Evolutionary conservation across 2,113 vertebrate species (phyloP).

Genomic region (Bos javanicus): DNA sequence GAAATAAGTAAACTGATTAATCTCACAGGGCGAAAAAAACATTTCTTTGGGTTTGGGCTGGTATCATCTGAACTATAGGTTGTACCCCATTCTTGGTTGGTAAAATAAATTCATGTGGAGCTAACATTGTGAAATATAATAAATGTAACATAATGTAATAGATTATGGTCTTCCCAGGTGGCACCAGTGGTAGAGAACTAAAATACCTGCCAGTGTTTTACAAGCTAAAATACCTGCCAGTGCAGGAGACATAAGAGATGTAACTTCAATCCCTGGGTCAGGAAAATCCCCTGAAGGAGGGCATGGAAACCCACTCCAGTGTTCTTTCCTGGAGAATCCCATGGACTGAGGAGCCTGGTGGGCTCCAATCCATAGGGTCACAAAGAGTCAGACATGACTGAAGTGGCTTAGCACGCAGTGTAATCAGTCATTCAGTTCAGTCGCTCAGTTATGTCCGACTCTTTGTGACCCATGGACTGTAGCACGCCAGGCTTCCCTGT

Average conservation of each 20-base stretch:
- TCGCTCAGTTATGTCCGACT: fast-evolving
- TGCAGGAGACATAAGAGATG: not conserved
- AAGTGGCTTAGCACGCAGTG: not conserved
- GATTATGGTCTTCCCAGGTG: not conserved
- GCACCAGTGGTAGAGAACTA: not conserved
- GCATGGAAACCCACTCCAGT: not conserved
- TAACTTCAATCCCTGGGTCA: fast-evolving
- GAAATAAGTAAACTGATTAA: not conserved
- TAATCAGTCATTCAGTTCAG: not conserved
- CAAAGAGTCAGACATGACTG: not conserved
- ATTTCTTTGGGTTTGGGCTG: not conserved
- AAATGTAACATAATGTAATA: not conserved
- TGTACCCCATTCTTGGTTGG: not conserved
- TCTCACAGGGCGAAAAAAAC: not conserved
- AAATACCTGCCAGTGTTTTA: too few relatives aligned
- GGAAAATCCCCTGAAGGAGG: not conserved
- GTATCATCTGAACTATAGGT: not conserved
- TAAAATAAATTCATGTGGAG: not conserved
- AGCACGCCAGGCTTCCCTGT: not conserved
- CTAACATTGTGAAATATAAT: not conserved
- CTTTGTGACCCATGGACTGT: not conserved
- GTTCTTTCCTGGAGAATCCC: not conserved
- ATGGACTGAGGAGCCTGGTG: not conserved
- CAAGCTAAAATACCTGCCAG: not conserved
- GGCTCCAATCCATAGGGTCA: not conserved